Base-by-base conservation (phyloP, 2,888 invertebrate genomes). In the Luperina nickerlii region DNA sequence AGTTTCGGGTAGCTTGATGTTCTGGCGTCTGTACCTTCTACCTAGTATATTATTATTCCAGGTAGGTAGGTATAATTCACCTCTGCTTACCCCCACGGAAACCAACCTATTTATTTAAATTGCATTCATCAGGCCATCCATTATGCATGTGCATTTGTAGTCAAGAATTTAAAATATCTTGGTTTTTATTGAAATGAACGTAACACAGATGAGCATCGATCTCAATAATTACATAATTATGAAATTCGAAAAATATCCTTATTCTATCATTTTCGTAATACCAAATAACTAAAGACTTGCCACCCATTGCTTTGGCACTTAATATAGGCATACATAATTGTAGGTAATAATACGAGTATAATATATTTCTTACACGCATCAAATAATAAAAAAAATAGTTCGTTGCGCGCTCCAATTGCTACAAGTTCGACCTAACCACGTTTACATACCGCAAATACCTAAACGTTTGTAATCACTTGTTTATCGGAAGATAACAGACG, bases 401-500 rank as follows among this genome's bases (percentile, higher is more conserved):
- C 54, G 42, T 54, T 80, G 38, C 66, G 45, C 81, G 81, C 48
- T 85, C 81, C 81, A 81, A 54, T 72, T 76, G 72, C 32, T 63
- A n/a, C 24, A 63, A 74, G 68, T 54, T 65, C 63, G 18, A 62
- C 66, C 32, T 65, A 72, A 77, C 54, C 72, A n/a, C 69, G 71
- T 79, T 68, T 73, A 54, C 82, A 78, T 81, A 73, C 79, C 76
- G 38, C 72, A 72, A 83, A 82, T 84, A 75, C 69, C 71, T 74
- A 75, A 83, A 79, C 83, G 88, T 83, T 78, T 86, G 86, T 87
- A 87, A 87, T 76, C 84, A 87, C 66, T 78, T 87, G 78, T 78
- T 87, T 86, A 82, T 82, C 77, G 82, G 86, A 89, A 89, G 89
- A 91, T 91, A 90, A 88, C 89, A 90, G 87, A 85, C 88, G 90